These are phyloP conservation scores for Ranitomeya variabilis DNA, from an alignment of 2,113 vertebrate genomes.

Conservation along the genomic window DNA sequence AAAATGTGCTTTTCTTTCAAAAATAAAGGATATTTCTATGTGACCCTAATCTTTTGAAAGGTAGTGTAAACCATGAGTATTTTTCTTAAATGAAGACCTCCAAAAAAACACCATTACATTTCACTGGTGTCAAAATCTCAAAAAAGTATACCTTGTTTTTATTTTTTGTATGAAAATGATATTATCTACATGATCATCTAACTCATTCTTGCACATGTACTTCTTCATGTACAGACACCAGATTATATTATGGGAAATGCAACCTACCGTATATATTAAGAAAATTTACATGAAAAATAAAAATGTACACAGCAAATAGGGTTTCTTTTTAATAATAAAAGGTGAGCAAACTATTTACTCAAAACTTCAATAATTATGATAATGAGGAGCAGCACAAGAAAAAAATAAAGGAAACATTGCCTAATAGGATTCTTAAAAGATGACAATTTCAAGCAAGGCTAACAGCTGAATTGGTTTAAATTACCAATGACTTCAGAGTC, in stretches of 20 bases:
- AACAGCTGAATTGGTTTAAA: constrained; percentile 44
- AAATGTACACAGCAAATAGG: not conserved
- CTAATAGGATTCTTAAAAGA: constrained; percentile 5
- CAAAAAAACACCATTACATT: too few relatives aligned
- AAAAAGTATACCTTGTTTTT: not conserved
- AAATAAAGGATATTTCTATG: too few relatives aligned
- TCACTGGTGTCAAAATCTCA: too few relatives aligned
- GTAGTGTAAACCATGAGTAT: too few relatives aligned
- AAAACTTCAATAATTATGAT: not conserved
- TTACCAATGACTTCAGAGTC: constrained; percentile 53
- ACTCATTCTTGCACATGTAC: not conserved
- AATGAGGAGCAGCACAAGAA: not conserved
- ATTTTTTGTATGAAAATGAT: not conserved
- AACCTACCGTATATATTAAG: not conserved
- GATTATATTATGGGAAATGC: not conserved
- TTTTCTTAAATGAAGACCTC: too few relatives aligned
- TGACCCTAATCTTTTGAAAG: too few relatives aligned
- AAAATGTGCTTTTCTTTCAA: too few relatives aligned
- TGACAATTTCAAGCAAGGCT: constrained; percentile 7
- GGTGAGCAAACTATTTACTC: not conserved
- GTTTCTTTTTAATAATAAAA: not conserved
- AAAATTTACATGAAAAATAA: not conserved
- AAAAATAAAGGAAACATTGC: not conserved
- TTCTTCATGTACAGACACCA: not conserved
- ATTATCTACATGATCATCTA: not conserved